Base-by-base conservation (phyloP, 1,140 invertebrate genomes). In the Cataglyphis hispanica region DNA sequence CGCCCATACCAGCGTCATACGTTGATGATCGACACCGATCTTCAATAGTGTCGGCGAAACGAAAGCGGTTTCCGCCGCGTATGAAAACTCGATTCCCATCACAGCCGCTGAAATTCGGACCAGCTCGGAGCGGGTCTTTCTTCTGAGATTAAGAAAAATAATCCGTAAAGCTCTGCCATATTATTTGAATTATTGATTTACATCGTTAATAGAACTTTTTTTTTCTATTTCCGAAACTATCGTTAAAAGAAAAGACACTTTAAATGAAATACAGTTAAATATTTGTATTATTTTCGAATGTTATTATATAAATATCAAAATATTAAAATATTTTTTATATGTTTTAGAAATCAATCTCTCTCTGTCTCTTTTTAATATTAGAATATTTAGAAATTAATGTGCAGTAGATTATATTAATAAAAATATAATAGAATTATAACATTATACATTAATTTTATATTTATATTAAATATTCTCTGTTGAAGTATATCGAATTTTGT, bases 81-180 rank as follows among this genome's bases (percentile, higher is more conserved):
- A 99, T 0, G 98, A 99, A 94, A 99, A 99, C 94, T 99, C 99
- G 63, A 99, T 99, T 0, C 99, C 99, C 97, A 99, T 99, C 0
- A 99, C 98, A 0, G 98, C 98, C 0, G 98, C 97, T 13, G 98
- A 99, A 66, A 99, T 96, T 2, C 98, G 95, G 50, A 99, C 96
- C 58, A 99, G 93, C 93, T 99, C 98, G 8, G 96, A 92, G 25
- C 98, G 95, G 1, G 97, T 97, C 95, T 99, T 99, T 81, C 96
- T 96, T 92, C 98, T 94, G 19, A 5, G 66, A 74, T 60, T 56
- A 34, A 34, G 19, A 5, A 56, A 60, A 43, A 34, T 7, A 27
- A 50, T 50, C 4, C 16, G 10, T 50, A 50, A 50, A 50, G 16
- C 1, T 50, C 46, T 50, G 4, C 46, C 46, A 46, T 43, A 43